Evolutionary conservation across 2,888 invertebrate species (phyloP).

Genomic region (Phyllotreta striolata): DNA sequence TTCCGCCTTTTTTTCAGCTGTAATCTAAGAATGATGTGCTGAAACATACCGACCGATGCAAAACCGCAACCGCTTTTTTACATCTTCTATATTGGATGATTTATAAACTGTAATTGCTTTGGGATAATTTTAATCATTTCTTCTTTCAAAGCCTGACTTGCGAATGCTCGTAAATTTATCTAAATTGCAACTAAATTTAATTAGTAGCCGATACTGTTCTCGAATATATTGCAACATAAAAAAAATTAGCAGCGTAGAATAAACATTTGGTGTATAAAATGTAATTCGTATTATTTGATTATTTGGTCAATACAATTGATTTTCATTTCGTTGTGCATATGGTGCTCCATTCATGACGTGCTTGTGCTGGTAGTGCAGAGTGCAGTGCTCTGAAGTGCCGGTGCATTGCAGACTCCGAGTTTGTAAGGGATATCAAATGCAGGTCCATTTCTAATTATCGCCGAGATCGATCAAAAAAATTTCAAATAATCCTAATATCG

Average conservation of each 20-base stretch:
- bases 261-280: background rate
- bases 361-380: conserved; percentile 45
- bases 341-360: conserved; percentile 47
- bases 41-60: conserved; percentile 28
- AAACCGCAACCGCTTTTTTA: conserved; percentile 24
- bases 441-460: conserved; percentile 32
- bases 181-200: too few relatives aligned
- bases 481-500: background rate
- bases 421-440: conserved; percentile 17
- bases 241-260: background rate
- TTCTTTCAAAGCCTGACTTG: background rate
- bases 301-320: conserved; percentile 33
- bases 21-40: conserved; percentile 40
- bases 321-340: conserved; percentile 34
- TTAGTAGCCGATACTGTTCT: too few relatives aligned
- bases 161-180: too few relatives aligned
- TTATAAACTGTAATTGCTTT: conserved; percentile 24
- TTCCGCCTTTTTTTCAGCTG: conserved; percentile 37
- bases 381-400: conserved; percentile 50
- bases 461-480: background rate
- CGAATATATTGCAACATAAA: background rate
- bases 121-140: conserved; percentile 23
- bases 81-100: conserved; percentile 26
- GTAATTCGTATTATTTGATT: conserved; percentile 6
- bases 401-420: conserved; percentile 36